Evolutionary conservation across 2,797 vertebrate species (phyloP).

Genomic region (Euphonia xanthogaster): DNA sequence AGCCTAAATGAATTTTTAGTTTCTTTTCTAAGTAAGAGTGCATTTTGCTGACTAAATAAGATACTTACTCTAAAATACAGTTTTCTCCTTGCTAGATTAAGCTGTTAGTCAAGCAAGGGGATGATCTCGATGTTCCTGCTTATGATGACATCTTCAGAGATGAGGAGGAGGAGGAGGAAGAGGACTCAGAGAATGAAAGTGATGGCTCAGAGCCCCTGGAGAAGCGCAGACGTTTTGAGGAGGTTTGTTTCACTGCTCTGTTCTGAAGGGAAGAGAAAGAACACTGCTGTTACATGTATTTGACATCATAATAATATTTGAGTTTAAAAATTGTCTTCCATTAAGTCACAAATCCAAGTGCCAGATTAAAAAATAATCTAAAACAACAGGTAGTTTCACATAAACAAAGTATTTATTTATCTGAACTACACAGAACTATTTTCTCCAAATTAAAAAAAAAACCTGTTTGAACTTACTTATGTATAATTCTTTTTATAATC

Average conservation of each 20-base stretch:
- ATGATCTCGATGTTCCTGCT: constrained; percentile 88
- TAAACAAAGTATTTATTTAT: background rate
- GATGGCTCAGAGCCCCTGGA: constrained; percentile 87
- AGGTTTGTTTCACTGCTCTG: constrained; percentile 65
- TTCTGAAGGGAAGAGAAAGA: background rate
- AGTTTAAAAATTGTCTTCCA: background rate
- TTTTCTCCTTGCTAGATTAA: constrained; percentile 79
- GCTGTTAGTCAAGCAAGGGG: constrained; percentile 91
- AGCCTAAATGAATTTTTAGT: background rate
- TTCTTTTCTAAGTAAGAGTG: background rate
- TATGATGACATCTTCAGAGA: constrained; percentile 96
- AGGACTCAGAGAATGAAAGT: constrained; percentile 85
- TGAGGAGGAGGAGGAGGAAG: constrained; percentile 77
- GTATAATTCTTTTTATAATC: background rate
- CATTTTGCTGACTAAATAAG: background rate
- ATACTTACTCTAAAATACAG: background rate
- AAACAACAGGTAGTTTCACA: background rate
- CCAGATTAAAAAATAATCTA: background rate
- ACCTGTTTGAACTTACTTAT: background rate
- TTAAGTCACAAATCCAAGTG: background rate
- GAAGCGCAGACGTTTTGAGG: constrained; percentile 90
- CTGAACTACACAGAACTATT: background rate
- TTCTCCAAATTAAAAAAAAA: background rate
- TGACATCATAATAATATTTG: background rate
- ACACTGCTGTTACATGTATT: background rate